These are phyloP conservation scores for Trachelus stipa DNA, from an alignment of 2,888 invertebrate genomes.

Conservation along the genomic window DNA sequence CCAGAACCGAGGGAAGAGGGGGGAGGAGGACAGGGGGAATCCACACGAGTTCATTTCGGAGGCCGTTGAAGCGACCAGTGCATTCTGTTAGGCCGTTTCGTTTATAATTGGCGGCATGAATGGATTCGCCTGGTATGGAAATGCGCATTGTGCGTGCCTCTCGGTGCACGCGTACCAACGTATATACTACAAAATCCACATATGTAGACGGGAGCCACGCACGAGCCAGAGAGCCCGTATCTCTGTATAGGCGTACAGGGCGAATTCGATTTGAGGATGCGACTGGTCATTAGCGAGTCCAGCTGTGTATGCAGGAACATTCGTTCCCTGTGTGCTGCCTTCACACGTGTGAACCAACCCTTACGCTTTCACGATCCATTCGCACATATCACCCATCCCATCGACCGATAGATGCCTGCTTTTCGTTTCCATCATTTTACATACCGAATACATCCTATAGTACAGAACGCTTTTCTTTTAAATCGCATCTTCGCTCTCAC, in stretches of 20 bases:
- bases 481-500: not conserved
- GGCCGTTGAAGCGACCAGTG: not conserved
- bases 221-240: not conserved
- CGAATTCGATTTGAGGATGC: slow-evolving; percentile 54
- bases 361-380: not conserved
- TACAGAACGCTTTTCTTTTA: not conserved
- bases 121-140: slow-evolving; percentile 30
- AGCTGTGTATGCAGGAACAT: slow-evolving; percentile 35
- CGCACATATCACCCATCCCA: not conserved
- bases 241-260: not conserved
- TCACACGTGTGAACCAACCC: not conserved
- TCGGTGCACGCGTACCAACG: not conserved
- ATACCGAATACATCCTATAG: not conserved
- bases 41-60: not conserved
- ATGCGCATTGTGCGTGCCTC: not conserved
- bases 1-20: not conserved
- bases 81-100: slow-evolving; percentile 43
- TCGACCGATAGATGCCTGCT: not conserved
- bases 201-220: not conserved
- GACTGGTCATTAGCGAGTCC: slow-evolving; percentile 54
- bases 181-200: not conserved
- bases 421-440: not conserved
- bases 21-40: too few species aligned
- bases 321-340: slow-evolving; percentile 6
- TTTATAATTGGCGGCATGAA: slow-evolving; percentile 54